Conservation (phyloP, 2,888 invertebrate species). For the Drosophila yooni region DNA sequence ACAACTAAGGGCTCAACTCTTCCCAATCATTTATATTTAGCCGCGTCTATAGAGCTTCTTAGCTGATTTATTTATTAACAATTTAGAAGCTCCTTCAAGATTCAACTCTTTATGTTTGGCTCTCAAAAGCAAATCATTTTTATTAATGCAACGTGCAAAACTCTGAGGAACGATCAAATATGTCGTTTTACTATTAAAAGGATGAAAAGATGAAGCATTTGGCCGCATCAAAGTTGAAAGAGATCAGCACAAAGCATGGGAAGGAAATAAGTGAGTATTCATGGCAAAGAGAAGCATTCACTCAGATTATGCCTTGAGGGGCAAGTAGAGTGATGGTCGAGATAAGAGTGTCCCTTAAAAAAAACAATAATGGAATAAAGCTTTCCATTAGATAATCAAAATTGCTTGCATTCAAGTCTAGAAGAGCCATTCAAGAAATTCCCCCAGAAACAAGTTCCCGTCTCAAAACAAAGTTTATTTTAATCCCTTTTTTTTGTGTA, state of each 20-base stretch:
- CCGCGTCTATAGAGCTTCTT: neutral
- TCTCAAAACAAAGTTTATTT: conserved; percentile 61
- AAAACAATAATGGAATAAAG: neutral
- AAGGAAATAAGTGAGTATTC: conserved; percentile 12
- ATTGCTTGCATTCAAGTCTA: conserved; percentile 35
- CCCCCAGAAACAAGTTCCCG: conserved; percentile 55
- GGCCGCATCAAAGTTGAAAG: conserved; percentile 11
- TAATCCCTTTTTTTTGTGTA: conserved; percentile 26
- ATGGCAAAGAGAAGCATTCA: conserved; percentile 17
- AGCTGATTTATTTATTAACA: neutral
- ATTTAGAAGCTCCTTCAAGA: neutral
- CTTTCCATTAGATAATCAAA: conserved; percentile 31
- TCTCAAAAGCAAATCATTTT: neutral
- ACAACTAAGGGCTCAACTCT: neutral
- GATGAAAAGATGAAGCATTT: neutral
- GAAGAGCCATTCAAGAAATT: conserved; percentile 49
- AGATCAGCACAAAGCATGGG: conserved; percentile 1
- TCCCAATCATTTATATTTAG: neutral
- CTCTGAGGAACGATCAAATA: neutral
- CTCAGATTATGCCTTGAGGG: conserved; percentile 32
- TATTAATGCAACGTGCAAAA: neutral
- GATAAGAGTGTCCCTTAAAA: conserved; percentile 12
- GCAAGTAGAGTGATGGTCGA: conserved; percentile 14
- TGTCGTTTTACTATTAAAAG: conserved; percentile 4
- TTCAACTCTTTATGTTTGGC: neutral